Conservation (phyloP, 2,888 invertebrate genomes). For the Oxycera nigricornis region DNA sequence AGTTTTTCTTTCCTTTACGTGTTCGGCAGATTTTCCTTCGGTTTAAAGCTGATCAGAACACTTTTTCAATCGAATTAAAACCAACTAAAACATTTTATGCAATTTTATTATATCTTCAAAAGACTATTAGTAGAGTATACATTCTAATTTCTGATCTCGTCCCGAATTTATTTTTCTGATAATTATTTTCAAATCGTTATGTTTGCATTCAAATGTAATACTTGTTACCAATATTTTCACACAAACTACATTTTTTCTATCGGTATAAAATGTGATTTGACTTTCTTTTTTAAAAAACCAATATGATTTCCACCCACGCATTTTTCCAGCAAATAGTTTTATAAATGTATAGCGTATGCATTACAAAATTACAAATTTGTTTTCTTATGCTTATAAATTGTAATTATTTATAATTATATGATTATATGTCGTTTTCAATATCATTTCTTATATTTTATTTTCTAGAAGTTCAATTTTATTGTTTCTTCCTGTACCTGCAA, state of each 20-base stretch:
- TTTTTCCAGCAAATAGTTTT: background rate
- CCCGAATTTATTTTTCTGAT: background rate
- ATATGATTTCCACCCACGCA: background rate
- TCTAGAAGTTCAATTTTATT: slow-evolving; percentile 23
- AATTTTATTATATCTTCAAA: background rate
- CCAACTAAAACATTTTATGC: too few relatives aligned
- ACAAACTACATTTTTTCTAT: background rate
- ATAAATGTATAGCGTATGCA: slow-evolving; percentile 12
- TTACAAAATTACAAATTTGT: slow-evolving; percentile 31
- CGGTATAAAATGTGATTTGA: slow-evolving; percentile 13
- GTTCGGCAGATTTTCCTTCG: too few relatives aligned
- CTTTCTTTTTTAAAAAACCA: background rate
- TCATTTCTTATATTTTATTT: background rate
- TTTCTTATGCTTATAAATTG: background rate
- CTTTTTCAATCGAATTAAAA: too few relatives aligned
- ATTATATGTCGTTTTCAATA: background rate
- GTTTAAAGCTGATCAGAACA: too few relatives aligned
- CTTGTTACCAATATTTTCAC: background rate
- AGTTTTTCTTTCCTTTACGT: too few relatives aligned
- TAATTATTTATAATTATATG: slow-evolving; percentile 6
- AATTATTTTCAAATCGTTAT: too few relatives aligned
- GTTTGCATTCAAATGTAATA: background rate
- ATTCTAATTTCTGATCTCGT: background rate
- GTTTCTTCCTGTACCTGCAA: slow-evolving; percentile 28
- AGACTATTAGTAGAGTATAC: slow-evolving; percentile 14